These are phyloP conservation scores for Axea sp. DNA, from an alignment of 2,888 invertebrate genomes.

Conservation along the genomic window DNA sequence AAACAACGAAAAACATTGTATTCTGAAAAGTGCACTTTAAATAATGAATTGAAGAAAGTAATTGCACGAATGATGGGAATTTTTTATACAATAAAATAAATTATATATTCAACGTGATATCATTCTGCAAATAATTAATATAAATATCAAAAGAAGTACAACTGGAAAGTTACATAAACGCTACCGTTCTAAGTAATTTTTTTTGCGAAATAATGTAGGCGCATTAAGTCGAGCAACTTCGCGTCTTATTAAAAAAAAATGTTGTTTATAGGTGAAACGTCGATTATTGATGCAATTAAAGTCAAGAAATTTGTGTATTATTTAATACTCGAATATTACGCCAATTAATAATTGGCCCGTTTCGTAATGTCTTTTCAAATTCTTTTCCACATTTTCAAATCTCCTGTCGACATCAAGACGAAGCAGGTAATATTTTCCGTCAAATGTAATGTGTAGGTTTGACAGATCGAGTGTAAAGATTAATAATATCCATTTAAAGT, in stretches of 20 bases:
- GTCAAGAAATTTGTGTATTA: constrained; percentile 10
- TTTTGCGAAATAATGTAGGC: not conserved
- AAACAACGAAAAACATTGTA: constrained; percentile 8
- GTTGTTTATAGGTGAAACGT: constrained; percentile 14
- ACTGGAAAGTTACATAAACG: not conserved
- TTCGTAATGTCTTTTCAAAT: constrained; percentile 39
- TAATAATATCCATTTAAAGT: constrained; percentile 18
- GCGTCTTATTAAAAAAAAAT: constrained; percentile 24
- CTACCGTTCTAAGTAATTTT: not conserved
- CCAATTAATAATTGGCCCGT: constrained; percentile 44
- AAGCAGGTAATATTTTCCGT: constrained; percentile 29
- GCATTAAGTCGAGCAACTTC: constrained; percentile 2
- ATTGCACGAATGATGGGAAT: constrained; percentile 8
- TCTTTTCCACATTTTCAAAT: constrained; percentile 23
- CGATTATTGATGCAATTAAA: constrained; percentile 43
- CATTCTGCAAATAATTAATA: too few relatives aligned
- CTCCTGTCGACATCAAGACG: constrained; percentile 11
- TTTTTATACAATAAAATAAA: too few relatives aligned
- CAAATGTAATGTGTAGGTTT: constrained; percentile 22
- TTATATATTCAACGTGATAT: too few relatives aligned
- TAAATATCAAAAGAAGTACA: too few relatives aligned
- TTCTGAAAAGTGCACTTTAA: constrained; percentile 39
- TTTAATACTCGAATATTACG: constrained; percentile 22
- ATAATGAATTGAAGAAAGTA: constrained; percentile 36
- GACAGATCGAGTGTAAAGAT: constrained; percentile 31